A percentile compares a stretch with the other conserved stretches of the same genome.
These are phyloP conservation scores for Bucco capensis DNA, from an alignment of 2,113 vertebrate species.

Conservation along the genomic window DNA sequence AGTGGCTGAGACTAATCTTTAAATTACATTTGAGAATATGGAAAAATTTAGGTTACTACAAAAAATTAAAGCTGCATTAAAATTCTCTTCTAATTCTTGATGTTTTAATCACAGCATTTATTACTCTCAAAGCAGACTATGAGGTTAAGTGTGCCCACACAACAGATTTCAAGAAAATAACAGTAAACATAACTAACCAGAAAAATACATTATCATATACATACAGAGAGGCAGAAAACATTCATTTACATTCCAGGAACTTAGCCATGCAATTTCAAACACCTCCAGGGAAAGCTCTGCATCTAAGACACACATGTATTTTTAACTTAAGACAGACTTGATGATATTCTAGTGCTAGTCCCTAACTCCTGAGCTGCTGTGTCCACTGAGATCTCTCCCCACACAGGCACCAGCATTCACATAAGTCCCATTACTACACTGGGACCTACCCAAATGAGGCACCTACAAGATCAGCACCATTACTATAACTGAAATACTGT, in stretches of 20 bases:
- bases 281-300: neutral
- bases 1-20: neutral
- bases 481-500: neutral
- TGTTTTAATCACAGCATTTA: neutral
- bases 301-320: neutral
- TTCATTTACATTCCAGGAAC: neutral
- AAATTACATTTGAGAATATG: neutral
- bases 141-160: neutral
- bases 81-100: neutral
- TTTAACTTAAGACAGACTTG: neutral
- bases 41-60: neutral
- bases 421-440: neutral
- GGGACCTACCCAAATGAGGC: neutral
- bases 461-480: neutral
- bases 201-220: neutral
- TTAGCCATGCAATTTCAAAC: neutral
- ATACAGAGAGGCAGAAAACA: neutral
- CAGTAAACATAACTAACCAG: neutral
- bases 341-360: neutral
- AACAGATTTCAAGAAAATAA: neutral
- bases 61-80: neutral
- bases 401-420: neutral
- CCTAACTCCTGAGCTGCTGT: rapidly evolving
- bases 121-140: neutral
- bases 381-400: rapidly evolving